phyloP scores from a whole-genome alignment of 2,113 vertebrate species.

The Ammospiza nelsoni region DNA sequence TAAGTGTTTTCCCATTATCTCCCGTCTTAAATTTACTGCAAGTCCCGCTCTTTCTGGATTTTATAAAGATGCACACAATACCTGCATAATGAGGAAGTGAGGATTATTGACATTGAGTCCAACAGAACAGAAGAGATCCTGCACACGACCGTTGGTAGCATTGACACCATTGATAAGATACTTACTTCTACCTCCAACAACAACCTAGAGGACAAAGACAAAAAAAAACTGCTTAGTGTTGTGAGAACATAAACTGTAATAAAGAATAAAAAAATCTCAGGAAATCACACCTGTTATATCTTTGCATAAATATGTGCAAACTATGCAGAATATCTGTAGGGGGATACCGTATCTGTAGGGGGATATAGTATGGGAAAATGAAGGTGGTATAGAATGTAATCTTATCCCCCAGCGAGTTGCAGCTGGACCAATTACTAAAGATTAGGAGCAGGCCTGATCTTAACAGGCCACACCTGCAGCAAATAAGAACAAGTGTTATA shows the following conservation, averaged over 20 bases:
- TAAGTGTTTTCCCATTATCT: not conserved
- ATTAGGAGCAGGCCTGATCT: too few relatives aligned
- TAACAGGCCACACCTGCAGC: too few relatives aligned
- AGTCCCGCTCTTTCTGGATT: not conserved
- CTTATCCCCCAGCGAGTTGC: too few relatives aligned
- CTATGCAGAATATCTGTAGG: not conserved
- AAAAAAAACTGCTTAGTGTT: not conserved
- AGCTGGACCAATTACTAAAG: too few relatives aligned
- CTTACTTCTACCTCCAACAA: slow-evolving; percentile 91
- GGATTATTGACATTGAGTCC: slow-evolving; percentile 98
- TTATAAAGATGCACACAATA: slow-evolving; percentile 49
- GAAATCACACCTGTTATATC: not conserved
- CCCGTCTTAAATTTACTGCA: not conserved
- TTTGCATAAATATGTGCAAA: not conserved
- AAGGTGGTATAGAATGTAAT: too few relatives aligned
- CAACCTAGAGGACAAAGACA: slow-evolving; percentile 70
- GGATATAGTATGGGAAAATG: too few relatives aligned
- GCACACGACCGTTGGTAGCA: slow-evolving; percentile 86
- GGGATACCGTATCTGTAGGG: too few relatives aligned
- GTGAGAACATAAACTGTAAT: not conserved
- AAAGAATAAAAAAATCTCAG: not conserved
- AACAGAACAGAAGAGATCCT: slow-evolving; percentile 94
- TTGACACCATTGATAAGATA: slow-evolving; percentile 95
- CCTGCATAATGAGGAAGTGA: slow-evolving; percentile 99
- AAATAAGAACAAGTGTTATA: too few relatives aligned